Conservation (phyloP, 2,797 vertebrate species). For the Thaleichthys pacificus region DNA sequence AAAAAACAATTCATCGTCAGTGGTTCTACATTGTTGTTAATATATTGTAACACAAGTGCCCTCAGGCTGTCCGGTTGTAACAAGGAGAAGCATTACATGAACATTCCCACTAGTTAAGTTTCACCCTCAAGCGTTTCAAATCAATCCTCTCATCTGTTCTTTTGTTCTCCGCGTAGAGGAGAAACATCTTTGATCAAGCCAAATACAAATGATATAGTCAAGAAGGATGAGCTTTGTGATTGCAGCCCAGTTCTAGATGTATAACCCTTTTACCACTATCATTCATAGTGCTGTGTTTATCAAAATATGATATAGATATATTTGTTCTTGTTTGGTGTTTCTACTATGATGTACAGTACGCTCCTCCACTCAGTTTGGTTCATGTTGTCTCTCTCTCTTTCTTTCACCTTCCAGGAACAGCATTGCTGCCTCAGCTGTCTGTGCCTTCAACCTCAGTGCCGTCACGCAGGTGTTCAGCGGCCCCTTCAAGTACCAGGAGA, state of each 20-base stretch:
- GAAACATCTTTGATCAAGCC: conserved; percentile 62
- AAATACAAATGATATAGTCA: conserved; percentile 19
- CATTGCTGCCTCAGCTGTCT: conserved; percentile 95
- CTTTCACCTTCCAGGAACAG: conserved; percentile 83
- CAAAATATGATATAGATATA: conserved; percentile 30
- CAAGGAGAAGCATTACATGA: conserved; percentile 64
- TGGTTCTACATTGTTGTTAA: conserved; percentile 60
- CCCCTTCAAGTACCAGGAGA: conserved; percentile 97
- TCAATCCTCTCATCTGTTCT: conserved; percentile 63
- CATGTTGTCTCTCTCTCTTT: neutral
- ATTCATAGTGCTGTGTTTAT: conserved; percentile 14
- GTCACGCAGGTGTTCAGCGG: conserved; percentile 91
- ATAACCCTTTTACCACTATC: conserved; percentile 55
- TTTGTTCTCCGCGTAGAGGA: conserved; percentile 53
- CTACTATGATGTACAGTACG: no score
- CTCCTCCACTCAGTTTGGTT: neutral
- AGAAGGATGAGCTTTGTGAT: conserved; percentile 24
- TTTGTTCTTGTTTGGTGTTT: no score
- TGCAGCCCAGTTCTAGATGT: conserved; percentile 58
- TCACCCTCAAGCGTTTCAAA: conserved; percentile 58
- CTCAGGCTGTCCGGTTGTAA: conserved; percentile 64
- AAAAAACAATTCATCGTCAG: conserved; percentile 26
- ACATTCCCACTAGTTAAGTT: conserved; percentile 64
- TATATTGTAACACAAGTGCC: conserved; percentile 60
- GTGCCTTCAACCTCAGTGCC: conserved; percentile 95